Conservation (phyloP, 2,888 invertebrate species). For the Athetis lepigone region DNA sequence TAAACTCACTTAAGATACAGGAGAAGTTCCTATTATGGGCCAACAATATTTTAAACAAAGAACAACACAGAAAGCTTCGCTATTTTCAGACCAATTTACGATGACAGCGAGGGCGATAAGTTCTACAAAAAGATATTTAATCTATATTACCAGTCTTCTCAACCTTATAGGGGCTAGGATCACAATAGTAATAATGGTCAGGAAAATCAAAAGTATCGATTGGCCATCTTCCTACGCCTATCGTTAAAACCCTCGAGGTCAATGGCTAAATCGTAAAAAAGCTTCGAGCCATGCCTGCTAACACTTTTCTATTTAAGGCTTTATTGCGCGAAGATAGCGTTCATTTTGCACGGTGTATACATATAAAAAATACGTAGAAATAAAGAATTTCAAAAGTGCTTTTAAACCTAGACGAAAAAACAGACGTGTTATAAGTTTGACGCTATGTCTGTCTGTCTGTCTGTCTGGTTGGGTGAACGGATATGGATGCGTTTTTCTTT, state of each 20-base stretch:
- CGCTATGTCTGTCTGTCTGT: too few relatives aligned
- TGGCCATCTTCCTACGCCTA: constrained; percentile 50
- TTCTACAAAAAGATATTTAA: background rate
- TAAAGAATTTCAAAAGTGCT: background rate
- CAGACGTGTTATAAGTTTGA: too few relatives aligned
- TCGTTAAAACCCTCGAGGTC: constrained; percentile 49
- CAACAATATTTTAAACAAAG: too few relatives aligned
- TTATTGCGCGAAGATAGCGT: constrained; percentile 3
- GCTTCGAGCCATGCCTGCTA: constrained; percentile 36
- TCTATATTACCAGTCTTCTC: constrained; percentile 1
- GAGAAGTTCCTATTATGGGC: too few relatives aligned
- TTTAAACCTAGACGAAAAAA: too few relatives aligned
- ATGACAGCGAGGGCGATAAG: too few relatives aligned
- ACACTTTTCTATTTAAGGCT: constrained; percentile 44
- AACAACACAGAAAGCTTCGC: background rate
- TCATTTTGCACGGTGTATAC: background rate
- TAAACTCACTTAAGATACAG: too few relatives aligned
- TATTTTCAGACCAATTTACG: background rate
- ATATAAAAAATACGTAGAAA: background rate
- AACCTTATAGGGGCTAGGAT: constrained; percentile 15
- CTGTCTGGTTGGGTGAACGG: too few relatives aligned
- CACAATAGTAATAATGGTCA: constrained; percentile 45
- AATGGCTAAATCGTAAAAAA: constrained; percentile 53
- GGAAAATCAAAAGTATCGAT: constrained; percentile 46
- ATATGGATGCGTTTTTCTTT: too few relatives aligned